These are phyloP conservation scores for Steinernema carpocapsae DNA, from an alignment of 2,888 invertebrate species.

Conservation along the genomic window DNA sequence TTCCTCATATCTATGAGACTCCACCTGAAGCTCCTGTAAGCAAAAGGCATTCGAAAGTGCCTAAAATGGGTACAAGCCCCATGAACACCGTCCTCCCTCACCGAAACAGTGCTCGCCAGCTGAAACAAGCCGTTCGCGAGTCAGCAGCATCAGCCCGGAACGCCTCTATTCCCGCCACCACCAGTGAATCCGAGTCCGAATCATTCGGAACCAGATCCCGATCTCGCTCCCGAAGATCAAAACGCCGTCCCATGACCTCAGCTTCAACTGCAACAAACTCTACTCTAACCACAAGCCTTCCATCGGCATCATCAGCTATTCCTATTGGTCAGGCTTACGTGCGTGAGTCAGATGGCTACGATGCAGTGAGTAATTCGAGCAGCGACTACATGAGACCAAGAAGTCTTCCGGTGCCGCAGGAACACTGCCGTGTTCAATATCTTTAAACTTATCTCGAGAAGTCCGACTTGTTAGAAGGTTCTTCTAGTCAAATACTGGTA, in stretches of 20 bases:
- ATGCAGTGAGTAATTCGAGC: conserved; percentile 13
- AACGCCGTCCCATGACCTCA: neutral
- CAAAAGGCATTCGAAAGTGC: neutral
- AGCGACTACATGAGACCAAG: conserved; percentile 32
- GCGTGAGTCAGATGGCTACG: conserved; percentile 15
- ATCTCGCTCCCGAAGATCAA: conserved; percentile 15
- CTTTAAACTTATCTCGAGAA: neutral
- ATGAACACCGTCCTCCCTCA: conserved; percentile 7
- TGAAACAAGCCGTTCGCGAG: conserved; percentile 24
- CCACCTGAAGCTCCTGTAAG: neutral
- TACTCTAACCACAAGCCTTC: neutral
- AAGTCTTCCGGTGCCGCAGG: conserved; percentile 29
- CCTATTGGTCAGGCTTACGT: neutral
- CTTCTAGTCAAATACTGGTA: conserved; percentile 34
- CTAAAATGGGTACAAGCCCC: conserved; percentile 27
- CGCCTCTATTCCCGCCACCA: conserved; percentile 12
- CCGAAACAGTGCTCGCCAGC: conserved; percentile 11
- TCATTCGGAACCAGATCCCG: conserved; percentile 2
- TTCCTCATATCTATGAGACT: conserved; percentile 21
- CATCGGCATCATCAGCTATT: neutral
- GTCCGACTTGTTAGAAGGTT: neutral
- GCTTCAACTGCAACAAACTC: conserved; percentile 7
- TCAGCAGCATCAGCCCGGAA: conserved; percentile 1
- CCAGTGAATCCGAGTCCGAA: conserved; percentile 27
- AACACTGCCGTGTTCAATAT: conserved; percentile 33